Base-by-base conservation (phyloP, 30 jellyfish, hydroid and myxozoan genomes). In the Turritopsis rubra region DNA sequence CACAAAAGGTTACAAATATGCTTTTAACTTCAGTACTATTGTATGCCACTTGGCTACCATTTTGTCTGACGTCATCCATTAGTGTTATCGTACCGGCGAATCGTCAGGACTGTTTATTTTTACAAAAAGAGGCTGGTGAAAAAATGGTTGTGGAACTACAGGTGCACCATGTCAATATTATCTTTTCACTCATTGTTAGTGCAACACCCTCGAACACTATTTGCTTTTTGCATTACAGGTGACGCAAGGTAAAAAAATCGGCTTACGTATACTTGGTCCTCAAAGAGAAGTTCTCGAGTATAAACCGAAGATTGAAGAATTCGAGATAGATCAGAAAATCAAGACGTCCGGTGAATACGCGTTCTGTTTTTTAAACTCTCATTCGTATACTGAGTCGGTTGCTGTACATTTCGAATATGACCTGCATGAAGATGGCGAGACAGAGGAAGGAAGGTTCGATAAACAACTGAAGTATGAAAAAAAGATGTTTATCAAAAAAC, bases 331-430 rank as follows among this genome's bases (percentile, higher is more conserved):
- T 22, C 23, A 68, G 30, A 68, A 68, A 68, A 27, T 68, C 28
- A n/a, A 23, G 77, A 27, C 77, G 31, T 16, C 77, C 17, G 77
- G 77, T n/a, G 77, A 68, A 27, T 68, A 68, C 19, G 77, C 77
- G 30, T 68, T 68, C 30, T 68, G 77, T 27, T 68, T 68, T 27
- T 1, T 68, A 68, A 68, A 68, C 30, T 7, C 21, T 0, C 21
- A 68, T 68, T 68, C 77, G 28, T 68, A 68, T 19, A 68, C 77
- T 0, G 77, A 68, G 8, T 22, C 77, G 77, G 77, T 68, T 27
- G 30, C 77, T 0, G 77, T 68, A 7, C 77, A 68, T 68, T 68
- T 68, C 19, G 77, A 68, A 68, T 68, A 68, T 68, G 77, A 68
- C 77, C 0, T 68, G 21, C 77, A 68, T 19, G 77, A 68, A 27